Base-by-base conservation (phyloP, 92 coral and sea anemone species). In the Zoanthus sociatus region DNA sequence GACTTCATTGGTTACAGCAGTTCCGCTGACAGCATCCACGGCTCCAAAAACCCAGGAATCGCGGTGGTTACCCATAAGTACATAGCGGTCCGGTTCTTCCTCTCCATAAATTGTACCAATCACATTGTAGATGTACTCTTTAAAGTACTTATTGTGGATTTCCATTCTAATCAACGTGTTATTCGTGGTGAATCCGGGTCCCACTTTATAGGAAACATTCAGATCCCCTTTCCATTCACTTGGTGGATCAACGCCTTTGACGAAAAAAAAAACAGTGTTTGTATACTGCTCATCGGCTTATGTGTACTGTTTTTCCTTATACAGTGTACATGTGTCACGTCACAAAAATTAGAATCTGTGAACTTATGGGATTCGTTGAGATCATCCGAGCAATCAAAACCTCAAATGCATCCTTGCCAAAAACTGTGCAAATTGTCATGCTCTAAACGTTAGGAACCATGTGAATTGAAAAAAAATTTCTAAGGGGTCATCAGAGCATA, bases 41-140 rank as follows among this genome's bases (percentile, higher is more conserved):
- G 95, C 98, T 30, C 98, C 98, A 64, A 94, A 76, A 12, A 95
- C 93, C 92, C 97, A 93, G 7, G 98, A 50, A 77, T 96, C 98
- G 77, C 98, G 93, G 73, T 96, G 98, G 78, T 92, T 96, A 66
- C 98, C 98, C 77, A 94, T 86, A 73, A 96, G 89, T 18, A 96
- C 98, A 83, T 91, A 94, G 55, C 95, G 92, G 83, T 96, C 98
- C 16, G 98, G 98, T 37, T 96, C 98, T 61, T 91, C 94, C 67
- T 79, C 37, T 21, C 98, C 98, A 79, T 94, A 91, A 32, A 96
- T 92, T 42, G 96, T 94, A n/a, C 98, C 98, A 82, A 96, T 94
- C 50, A 94, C 98, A 71, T 96, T 94, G 89, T 87, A 93, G 73
- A 96, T 90, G 58, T 93, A 77, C 64, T 84, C 82, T 13, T 70